A percentile compares a stretch with the other conserved stretches of the same genome.
phyloP scores from a whole-genome alignment of 2,797 vertebrate species.

The Myripristis murdjan region DNA sequence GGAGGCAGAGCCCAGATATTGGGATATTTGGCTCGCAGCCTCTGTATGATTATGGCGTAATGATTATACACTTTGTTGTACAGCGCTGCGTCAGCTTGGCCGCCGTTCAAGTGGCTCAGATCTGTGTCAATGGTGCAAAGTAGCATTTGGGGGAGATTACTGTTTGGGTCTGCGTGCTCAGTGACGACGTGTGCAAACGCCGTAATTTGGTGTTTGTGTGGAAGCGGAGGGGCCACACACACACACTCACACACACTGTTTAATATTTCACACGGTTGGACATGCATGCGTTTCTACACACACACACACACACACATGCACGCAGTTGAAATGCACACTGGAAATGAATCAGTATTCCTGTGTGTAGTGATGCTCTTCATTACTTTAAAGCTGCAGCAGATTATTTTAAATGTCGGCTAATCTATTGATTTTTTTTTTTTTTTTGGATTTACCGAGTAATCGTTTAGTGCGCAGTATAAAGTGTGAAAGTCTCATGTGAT shows the following conservation, averaged over 20 bases:
- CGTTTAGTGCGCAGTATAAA: too few species aligned
- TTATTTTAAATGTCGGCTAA: too few species aligned
- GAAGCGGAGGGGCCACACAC: too few species aligned
- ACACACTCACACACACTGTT: background rate
- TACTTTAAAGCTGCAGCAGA: too few species aligned
- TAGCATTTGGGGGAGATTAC: slow-evolving; percentile 63
- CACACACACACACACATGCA: too few species aligned
- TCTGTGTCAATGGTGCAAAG: slow-evolving; percentile 63
- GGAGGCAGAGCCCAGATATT: slow-evolving; percentile 31
- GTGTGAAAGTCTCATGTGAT: too few species aligned
- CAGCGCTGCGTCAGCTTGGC: slow-evolving; percentile 63
- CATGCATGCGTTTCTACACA: background rate
- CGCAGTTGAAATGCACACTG: background rate
- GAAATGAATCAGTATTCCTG: background rate
- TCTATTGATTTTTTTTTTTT: too few species aligned
- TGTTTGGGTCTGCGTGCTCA: slow-evolving; percentile 64
- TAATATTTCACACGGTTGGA: background rate
- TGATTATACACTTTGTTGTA: slow-evolving; percentile 64
- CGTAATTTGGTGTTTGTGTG: slow-evolving; percentile 48
- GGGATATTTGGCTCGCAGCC: slow-evolving; percentile 52
- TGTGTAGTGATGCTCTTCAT: background rate
- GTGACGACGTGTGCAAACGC: slow-evolving; percentile 47
- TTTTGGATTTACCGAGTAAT: too few species aligned
- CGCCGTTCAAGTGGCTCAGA: slow-evolving; percentile 51
- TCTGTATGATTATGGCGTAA: slow-evolving; percentile 54